These are phyloP conservation scores for Diplodus puntazzo DNA, from an alignment of 2,797 vertebrate species.

Conservation along the genomic window DNA sequence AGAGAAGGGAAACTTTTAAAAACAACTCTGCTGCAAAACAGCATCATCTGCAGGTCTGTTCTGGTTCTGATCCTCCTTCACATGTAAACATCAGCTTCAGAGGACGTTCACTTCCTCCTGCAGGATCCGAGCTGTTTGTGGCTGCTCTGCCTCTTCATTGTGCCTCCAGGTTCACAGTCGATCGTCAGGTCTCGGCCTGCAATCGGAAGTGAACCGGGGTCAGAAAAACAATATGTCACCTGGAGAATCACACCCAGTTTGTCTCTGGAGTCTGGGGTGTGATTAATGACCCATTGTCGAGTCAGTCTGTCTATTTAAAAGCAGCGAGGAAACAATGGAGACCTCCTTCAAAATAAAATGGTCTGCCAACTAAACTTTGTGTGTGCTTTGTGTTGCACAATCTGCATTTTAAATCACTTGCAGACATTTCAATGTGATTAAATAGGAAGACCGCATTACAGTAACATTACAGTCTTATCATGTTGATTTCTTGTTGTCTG, in stretches of 20 bases:
- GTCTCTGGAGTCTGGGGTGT: constrained; percentile 33
- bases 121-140: background rate
- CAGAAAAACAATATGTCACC: constrained; percentile 46
- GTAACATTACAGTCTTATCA: too few species aligned
- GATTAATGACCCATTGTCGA: constrained; percentile 60
- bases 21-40: too few species aligned
- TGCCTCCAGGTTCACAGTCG: background rate
- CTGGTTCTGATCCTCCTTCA: background rate
- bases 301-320: constrained; percentile 17
- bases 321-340: constrained; percentile 22
- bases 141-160: background rate
- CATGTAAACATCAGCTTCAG: constrained; percentile 7
- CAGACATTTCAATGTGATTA: background rate
- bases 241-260: constrained; percentile 7
- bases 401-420: background rate
- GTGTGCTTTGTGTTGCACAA: background rate
- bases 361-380: constrained; percentile 4
- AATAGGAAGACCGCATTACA: background rate
- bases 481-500: background rate
- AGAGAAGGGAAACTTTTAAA: background rate
- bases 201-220: background rate
- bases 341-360: constrained; percentile 6
- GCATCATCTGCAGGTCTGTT: background rate
- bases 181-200: constrained; percentile 12
- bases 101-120: background rate